Conservation (phyloP, 2,888 invertebrate species). For the Acrobasis repandana region DNA sequence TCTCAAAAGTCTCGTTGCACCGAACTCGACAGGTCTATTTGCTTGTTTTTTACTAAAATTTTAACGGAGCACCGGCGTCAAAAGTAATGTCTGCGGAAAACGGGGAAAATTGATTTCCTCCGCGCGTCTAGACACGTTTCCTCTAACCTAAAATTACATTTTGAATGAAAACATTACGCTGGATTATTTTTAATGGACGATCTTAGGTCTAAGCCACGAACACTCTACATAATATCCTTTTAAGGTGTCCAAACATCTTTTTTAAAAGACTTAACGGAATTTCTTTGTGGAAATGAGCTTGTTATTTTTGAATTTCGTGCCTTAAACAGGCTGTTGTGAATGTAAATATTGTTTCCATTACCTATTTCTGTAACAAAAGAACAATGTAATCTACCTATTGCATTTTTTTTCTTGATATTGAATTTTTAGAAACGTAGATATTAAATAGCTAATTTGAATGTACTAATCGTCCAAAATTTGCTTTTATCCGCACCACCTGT, state of each 20-base stretch:
- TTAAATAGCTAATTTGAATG: too few species aligned
- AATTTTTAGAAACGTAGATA: too few species aligned
- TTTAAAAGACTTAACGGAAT: slow-evolving; percentile 22
- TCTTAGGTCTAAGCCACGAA: slow-evolving; percentile 10
- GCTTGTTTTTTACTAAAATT: background rate
- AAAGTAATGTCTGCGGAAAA: slow-evolving; percentile 52
- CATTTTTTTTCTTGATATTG: too few species aligned
- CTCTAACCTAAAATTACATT: slow-evolving; percentile 51
- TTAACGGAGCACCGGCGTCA: slow-evolving; percentile 38
- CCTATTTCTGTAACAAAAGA: background rate
- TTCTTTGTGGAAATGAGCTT: background rate
- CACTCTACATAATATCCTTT: slow-evolving; percentile 18
- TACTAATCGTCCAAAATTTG: too few species aligned
- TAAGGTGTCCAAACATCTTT: slow-evolving; percentile 26
- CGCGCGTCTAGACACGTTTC: slow-evolving; percentile 70
- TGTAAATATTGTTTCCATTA: background rate
- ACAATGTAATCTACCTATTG: too few species aligned
- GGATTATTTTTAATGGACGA: slow-evolving; percentile 23
- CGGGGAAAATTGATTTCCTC: slow-evolving; percentile 71
- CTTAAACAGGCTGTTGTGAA: background rate
- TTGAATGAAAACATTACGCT: slow-evolving; percentile 30
- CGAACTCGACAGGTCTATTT: background rate
- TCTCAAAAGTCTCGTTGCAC: background rate
- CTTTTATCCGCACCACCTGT: too few species aligned
- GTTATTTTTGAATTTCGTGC: slow-evolving; percentile 6